These are phyloP conservation scores for Diceros bicornis DNA, from an alignment of 2,797 vertebrate species.

Conservation along the genomic window DNA sequence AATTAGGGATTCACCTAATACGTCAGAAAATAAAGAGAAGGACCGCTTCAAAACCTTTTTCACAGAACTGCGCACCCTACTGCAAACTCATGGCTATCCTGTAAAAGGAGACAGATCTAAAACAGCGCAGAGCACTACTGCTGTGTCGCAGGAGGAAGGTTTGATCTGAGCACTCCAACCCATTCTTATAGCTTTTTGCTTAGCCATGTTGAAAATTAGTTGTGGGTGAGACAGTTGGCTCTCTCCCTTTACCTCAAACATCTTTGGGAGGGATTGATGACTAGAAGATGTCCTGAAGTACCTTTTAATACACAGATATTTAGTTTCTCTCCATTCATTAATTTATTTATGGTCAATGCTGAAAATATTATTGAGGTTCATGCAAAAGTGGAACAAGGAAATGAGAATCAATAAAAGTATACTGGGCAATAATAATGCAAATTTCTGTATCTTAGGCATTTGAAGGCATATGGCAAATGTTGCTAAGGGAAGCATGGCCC, in stretches of 20 bases:
- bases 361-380: conserved; percentile 12
- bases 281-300: neutral
- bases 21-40: conserved; percentile 94
- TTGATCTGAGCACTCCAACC: neutral
- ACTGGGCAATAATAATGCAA: neutral
- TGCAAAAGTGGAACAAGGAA: conserved; percentile 53
- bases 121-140: conserved; percentile 93
- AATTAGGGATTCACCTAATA: conserved; percentile 92
- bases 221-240: neutral
- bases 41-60: conserved; percentile 94
- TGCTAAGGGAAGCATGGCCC: neutral
- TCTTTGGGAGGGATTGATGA: neutral
- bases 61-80: conserved; percentile 93
- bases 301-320: neutral
- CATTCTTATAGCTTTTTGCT: neutral
- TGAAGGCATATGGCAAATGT: neutral
- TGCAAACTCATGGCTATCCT: conserved; percentile 94
- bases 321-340: conserved; percentile 17
- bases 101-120: conserved; percentile 95
- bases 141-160: conserved; percentile 96
- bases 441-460: neutral
- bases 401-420: neutral
- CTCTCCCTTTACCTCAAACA: neutral
- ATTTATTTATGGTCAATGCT: conserved; percentile 23
- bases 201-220: conserved; percentile 24